Conservation (phyloP, 2,797 vertebrate species). For the Orientallactaga sibirica region DNA sequence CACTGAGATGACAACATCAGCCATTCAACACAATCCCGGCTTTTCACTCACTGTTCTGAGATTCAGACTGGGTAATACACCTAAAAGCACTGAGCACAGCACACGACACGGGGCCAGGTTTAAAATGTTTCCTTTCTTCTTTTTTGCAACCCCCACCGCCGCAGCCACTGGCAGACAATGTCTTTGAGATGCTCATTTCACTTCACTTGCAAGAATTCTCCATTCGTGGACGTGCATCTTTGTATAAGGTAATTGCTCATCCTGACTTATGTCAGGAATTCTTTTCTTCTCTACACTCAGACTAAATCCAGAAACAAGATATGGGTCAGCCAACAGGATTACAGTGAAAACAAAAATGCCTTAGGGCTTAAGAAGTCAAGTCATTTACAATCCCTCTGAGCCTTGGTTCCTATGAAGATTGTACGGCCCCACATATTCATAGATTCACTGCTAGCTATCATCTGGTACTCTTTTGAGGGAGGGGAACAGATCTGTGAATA, state of each 20-base stretch:
- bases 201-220: neutral
- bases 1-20: neutral
- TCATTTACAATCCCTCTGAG: slow-evolving; percentile 16
- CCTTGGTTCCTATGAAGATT: slow-evolving; percentile 30
- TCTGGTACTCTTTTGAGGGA: neutral
- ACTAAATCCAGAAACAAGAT: slow-evolving; percentile 40
- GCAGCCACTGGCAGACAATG: neutral
- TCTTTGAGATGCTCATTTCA: neutral
- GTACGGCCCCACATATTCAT: neutral
- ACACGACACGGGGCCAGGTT: neutral
- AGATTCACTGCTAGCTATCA: neutral
- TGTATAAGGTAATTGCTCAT: neutral
- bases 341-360: slow-evolving; percentile 16
- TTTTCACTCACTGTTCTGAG: neutral
- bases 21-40: neutral
- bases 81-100: neutral
- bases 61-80: neutral
- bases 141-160: neutral
- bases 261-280: neutral
- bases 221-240: neutral
- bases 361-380: slow-evolving; percentile 21
- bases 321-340: neutral
- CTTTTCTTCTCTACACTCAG: slow-evolving; percentile 42
- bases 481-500: neutral
- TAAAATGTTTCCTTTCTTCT: slow-evolving; percentile 5